These are phyloP conservation scores for Lathamus discolor DNA, from an alignment of 2,113 vertebrate species.

Conservation along the genomic window DNA sequence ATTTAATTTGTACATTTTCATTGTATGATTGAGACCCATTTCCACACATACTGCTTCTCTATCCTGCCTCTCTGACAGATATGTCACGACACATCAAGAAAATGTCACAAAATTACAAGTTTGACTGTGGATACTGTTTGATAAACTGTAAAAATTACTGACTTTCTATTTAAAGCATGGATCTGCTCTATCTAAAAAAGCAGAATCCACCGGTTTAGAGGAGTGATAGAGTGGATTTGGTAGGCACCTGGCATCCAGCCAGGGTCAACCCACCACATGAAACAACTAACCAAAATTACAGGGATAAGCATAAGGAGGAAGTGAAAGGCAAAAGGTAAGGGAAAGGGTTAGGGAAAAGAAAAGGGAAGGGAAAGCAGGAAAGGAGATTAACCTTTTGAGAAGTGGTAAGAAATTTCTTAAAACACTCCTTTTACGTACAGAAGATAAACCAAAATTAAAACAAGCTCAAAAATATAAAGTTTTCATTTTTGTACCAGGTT, in stretches of 20 bases:
- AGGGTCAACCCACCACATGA: not conserved
- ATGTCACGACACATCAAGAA: not conserved
- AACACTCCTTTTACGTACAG: not conserved
- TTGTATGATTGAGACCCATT: rapidly evolving
- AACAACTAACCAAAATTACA: not conserved
- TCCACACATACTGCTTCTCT: not conserved
- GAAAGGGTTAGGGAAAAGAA: not conserved
- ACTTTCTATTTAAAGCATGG: not conserved
- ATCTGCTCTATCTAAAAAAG: not conserved
- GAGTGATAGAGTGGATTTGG: not conserved
- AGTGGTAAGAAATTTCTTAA: not conserved
- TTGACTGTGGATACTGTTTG: not conserved
- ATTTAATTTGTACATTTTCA: not conserved
- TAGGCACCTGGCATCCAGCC: not conserved
- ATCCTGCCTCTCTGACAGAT: not conserved
- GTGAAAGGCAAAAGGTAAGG: not conserved
- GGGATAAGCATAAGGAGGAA: not conserved
- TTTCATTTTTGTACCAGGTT: not conserved
- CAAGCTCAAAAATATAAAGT: not conserved
- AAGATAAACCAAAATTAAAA: not conserved
- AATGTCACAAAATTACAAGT: not conserved
- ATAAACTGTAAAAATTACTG: not conserved
- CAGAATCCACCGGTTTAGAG: not conserved
- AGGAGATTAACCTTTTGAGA: not conserved
- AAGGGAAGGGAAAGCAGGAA: not conserved